A percentile compares a stretch with the other conserved stretches of the same genome.
Conservation (phyloP, 2,797 vertebrate species). For the Thripadectes ignobilis region DNA sequence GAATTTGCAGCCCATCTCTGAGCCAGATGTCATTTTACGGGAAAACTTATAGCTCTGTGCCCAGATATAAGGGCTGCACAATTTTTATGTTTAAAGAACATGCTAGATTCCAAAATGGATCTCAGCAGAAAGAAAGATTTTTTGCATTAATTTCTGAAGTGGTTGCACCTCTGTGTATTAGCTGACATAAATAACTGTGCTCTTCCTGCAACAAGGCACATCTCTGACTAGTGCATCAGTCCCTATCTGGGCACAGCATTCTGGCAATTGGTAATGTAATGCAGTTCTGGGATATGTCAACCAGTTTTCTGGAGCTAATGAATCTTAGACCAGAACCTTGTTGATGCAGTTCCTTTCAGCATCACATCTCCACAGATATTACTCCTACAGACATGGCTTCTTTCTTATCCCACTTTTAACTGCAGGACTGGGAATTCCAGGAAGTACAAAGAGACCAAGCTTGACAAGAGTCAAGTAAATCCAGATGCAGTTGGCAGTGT, state of each 20-base stretch:
- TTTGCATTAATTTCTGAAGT: constrained; percentile 13
- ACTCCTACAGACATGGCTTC: neutral
- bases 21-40: constrained; percentile 18
- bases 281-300: neutral
- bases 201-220: neutral
- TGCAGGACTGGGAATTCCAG: neutral
- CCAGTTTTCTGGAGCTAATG: neutral
- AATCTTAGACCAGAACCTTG: neutral
- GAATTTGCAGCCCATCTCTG: neutral
- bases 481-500: neutral
- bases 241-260: neutral
- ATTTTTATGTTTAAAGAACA: constrained; percentile 3
- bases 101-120: neutral
- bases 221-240: neutral
- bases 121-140: constrained; percentile 17
- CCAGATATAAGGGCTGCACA: neutral
- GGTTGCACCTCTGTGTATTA: neutral
- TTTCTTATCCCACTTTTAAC: neutral
- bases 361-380: neutral
- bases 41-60: neutral
- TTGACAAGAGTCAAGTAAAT: neutral
- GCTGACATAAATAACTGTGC: neutral
- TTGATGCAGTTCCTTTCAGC: neutral
- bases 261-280: neutral
- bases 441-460: neutral